Evolutionary conservation across 1,140 invertebrate species (phyloP), one percentile per base, ranked within the genome.

Genomic region (Daktulosphaira vitifoliae): DNA sequence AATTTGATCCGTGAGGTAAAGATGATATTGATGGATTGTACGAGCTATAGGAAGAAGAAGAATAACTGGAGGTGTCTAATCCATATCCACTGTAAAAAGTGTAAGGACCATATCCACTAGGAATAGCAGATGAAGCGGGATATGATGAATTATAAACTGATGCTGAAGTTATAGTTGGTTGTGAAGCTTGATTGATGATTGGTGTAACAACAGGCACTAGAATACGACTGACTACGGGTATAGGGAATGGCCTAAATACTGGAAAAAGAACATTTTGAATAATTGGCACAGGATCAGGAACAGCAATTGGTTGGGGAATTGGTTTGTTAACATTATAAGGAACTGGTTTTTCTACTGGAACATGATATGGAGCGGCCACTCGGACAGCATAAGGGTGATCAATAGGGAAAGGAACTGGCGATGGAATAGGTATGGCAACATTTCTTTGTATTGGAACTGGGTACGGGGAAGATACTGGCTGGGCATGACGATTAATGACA

Each of bases 351-450:
- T 65, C 59, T 1, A 68, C 67, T 7, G 50, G 39, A 0, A 66
- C 65, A 33, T 51, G 67, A 25, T 66, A 62, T 1, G 67, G 67
- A 11, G 54, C 50, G 23, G 67, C 26, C 2, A 68, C 65, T 1
- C 29, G 53, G 15, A 68, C 67, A 8, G 65, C 26, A 48, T 66
- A 59, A 8, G 67, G 67, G 0, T 44, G 52, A 29, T 66, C 64
- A 20, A 68, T 65, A 16, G 51, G 42, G 23, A 59, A 65, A 29
- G 65, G 67, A 5, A 66, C 65, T 6, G 67, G 67, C 8, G 66
- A 62, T n/a, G 67, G 65, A 2, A 68, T 65, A 5, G 67, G 67
- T 9, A 66, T 29, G 46, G 52, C 52, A 5, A 68, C 65, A 11
- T 20, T 50, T n/a, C 56, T 59, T 18, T 42, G 33, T 0, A 68